Percentiles rank a stretch among this genome's conserved stretches.
Evolutionary conservation across 2,888 invertebrate genomes (phyloP).

Genomic region (Pollenia griseotomentosa): DNA sequence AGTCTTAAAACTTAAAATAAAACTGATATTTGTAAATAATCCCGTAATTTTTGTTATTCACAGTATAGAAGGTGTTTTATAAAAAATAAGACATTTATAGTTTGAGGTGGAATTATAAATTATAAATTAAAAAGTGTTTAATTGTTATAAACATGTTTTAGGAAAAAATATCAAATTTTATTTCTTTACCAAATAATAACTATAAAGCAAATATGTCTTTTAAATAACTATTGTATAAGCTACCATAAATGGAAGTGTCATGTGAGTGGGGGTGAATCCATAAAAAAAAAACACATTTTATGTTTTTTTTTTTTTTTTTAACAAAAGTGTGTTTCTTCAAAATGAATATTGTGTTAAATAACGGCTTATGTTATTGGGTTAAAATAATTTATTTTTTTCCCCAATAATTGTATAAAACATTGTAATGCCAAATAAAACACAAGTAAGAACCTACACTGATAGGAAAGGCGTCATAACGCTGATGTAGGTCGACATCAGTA

Average conservation of each 20-base stretch:
- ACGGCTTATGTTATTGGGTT: too few species aligned
- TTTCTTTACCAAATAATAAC: neutral
- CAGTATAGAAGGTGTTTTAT: too few species aligned
- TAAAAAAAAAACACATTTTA: neutral
- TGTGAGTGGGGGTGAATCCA: conserved; percentile 20
- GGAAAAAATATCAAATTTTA: neutral
- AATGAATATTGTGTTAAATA: too few species aligned
- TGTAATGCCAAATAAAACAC: too few species aligned
- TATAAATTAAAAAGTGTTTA: neutral
- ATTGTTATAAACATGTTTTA: neutral
- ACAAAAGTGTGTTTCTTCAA: too few species aligned
- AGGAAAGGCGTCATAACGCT: too few species aligned
- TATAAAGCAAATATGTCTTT: neutral
- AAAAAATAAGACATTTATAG: too few species aligned
- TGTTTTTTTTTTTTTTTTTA: neutral
- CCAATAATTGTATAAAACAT: too few species aligned
- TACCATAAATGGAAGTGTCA: conserved; percentile 12
- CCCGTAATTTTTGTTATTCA: too few species aligned
- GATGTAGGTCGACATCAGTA: too few species aligned
- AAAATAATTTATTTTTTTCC: too few species aligned
- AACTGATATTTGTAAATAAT: neutral
- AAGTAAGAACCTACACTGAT: too few species aligned
- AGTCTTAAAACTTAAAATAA: neutral
- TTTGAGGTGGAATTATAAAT: neutral
- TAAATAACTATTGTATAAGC: neutral